These are phyloP conservation scores for Stegodyphus mimosarum DNA, from an alignment of 1,140 invertebrate species.

Conservation along the genomic window DNA sequence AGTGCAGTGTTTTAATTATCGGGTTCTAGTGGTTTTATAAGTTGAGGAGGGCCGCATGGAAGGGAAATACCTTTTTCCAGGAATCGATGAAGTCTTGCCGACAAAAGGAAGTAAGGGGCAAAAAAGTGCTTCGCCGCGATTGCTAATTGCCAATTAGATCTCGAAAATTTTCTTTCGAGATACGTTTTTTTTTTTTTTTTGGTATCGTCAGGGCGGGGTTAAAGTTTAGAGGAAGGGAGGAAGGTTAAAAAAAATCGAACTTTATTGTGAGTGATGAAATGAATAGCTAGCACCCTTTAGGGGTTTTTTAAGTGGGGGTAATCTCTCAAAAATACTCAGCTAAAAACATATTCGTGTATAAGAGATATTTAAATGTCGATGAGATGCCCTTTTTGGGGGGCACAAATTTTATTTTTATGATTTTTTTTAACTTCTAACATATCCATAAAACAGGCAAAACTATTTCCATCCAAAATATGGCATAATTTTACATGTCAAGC, in stretches of 20 bases:
- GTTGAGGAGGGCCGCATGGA: constrained; percentile 1
- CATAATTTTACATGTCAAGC: too few relatives aligned
- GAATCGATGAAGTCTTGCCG: constrained; percentile 54
- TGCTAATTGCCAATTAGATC: constrained; percentile 61
- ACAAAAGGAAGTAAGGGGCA: constrained; percentile 53
- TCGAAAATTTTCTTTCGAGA: constrained; percentile 29
- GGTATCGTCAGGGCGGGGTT: constrained; percentile 43
- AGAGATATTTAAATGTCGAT: too few relatives aligned
- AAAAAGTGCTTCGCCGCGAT: constrained; percentile 57
- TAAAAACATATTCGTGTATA: not conserved
- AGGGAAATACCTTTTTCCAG: constrained; percentile 53
- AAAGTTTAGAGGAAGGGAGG: constrained; percentile 41
- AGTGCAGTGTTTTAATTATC: constrained; percentile 60
- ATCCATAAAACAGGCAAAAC: too few relatives aligned
- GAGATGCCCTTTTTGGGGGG: too few relatives aligned
- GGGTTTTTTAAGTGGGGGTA: constrained; percentile 22
- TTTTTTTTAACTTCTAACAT: too few relatives aligned
- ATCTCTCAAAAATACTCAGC: constrained; percentile 38
- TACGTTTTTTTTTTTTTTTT: not conserved
- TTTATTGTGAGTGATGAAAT: constrained; percentile 42
- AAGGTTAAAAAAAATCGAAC: constrained; percentile 7
- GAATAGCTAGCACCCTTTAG: constrained; percentile 20
- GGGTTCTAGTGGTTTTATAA: constrained; percentile 61
- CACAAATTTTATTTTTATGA: too few relatives aligned
- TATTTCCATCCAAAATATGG: too few relatives aligned